Evolutionary conservation across 2,888 invertebrate species (phyloP), one percentile per base, ranked within the genome.

Genomic region (Chironomus tentans): DNA sequence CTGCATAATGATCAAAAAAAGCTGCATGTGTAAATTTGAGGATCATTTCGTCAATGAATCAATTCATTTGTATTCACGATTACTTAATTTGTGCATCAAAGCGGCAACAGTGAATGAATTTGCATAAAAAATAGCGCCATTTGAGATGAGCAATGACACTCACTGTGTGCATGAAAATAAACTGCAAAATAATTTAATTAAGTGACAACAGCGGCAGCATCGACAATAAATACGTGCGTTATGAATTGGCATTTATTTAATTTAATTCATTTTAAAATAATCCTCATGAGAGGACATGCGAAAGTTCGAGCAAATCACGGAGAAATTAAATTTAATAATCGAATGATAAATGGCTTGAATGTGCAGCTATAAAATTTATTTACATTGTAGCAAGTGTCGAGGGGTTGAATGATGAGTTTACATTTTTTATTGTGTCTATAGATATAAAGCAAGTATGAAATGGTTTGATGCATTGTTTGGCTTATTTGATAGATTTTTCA

Each of bases 261-360:
- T 62, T 21, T 62, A 15, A 69, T 68, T 68, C 68, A 68, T 56
- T 56, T 56, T 56, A 38, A 38, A 38, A 56, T 18, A 70, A 46
- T 70, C 56, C 70, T 46, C 70, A 18, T 24, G 70, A 48, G 70
- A 70, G n/a, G 22, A 18, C 70, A 56, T 21, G n/a, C 65, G 46
- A 47, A 70, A 50, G 70, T 48, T 56, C 56, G 7, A 18, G 56
- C 18, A 56, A 56, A 38, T 38, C 38, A 38, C 38, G 38, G 10
- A 50, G 22, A 70, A 70, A 56, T 50, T 50, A 56, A 70, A 70
- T 70, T 70, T 70, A 70, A 70, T 70, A 70, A 70, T 70, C 50
- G 22, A 70, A 70, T 70, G 70, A 70, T 70, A 70, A 70, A 70
- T 70, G 70, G 56, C 22, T 70, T 47, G 70, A 56, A 56, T 56